These are phyloP conservation scores for Tiliacea citrago DNA, from an alignment of 2,888 invertebrate genomes.

Conservation along the genomic window DNA sequence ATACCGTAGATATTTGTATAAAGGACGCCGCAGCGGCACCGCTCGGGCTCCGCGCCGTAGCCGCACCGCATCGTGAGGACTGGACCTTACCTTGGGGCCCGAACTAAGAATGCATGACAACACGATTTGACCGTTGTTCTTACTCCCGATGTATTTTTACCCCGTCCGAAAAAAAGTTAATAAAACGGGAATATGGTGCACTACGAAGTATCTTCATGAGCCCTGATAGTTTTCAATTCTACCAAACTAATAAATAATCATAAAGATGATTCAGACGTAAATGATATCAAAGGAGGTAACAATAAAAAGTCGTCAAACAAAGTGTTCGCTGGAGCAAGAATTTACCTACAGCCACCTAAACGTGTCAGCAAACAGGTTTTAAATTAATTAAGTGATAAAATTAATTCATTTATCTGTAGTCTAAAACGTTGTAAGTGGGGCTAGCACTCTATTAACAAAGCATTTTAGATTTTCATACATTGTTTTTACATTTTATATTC, in stretches of 20 bases:
- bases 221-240: too few relatives aligned
- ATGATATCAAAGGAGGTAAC: conserved; percentile 43
- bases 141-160: too few relatives aligned
- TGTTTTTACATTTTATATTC: neutral
- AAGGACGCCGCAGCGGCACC: too few relatives aligned
- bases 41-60: too few relatives aligned
- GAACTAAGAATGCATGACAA: too few relatives aligned
- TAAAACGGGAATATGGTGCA: too few relatives aligned
- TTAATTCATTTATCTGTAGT: conserved; percentile 54
- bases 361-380: conserved; percentile 63
- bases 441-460: neutral
- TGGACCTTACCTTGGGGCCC: too few relatives aligned
- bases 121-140: too few relatives aligned
- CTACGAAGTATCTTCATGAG: too few relatives aligned
- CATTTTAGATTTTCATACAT: neutral
- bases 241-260: conserved; percentile 22
- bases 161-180: too few relatives aligned
- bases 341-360: conserved; percentile 54
- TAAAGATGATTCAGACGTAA: conserved; percentile 54
- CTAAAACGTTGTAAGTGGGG: neutral
- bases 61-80: too few relatives aligned
- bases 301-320: conserved; percentile 52
- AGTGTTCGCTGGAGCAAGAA: conserved; percentile 57
- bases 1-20: too few relatives aligned
- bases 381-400: conserved; percentile 60